phyloP scores from a whole-genome alignment of 2,888 invertebrate species.

The Drosophila meridionalis region DNA sequence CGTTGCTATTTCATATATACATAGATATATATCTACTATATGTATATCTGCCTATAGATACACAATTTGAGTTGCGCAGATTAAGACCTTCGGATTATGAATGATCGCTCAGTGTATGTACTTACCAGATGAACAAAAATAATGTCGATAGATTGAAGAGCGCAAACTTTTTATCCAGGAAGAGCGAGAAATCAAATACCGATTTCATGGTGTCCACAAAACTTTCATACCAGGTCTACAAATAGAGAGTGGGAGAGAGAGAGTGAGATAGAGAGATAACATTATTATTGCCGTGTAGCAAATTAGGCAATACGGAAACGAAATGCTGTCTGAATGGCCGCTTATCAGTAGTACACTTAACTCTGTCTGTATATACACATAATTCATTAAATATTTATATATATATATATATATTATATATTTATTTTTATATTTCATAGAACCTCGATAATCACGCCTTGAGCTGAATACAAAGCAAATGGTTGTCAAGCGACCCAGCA shows the following conservation, averaged over 20 bases:
- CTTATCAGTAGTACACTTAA: slow-evolving; percentile 53
- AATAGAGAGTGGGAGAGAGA: slow-evolving; percentile 4
- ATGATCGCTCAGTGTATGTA: slow-evolving; percentile 81
- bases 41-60: slow-evolving; percentile 8
- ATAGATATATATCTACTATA: not conserved
- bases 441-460: slow-evolving; percentile 47
- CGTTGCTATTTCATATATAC: slow-evolving; percentile 7
- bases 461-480: slow-evolving; percentile 33
- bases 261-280: slow-evolving; percentile 1
- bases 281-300: slow-evolving; percentile 3
- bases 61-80: slow-evolving; percentile 37
- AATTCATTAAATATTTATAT: not conserved
- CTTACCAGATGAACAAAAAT: slow-evolving; percentile 96
- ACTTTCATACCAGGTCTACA: slow-evolving; percentile 90
- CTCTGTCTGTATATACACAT: slow-evolving; percentile 3
- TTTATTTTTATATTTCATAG: slow-evolving; percentile 25
- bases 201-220: slow-evolving; percentile 88
- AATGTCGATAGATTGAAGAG: slow-evolving; percentile 94
- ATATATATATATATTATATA: slow-evolving; percentile 1
- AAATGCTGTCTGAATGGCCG: slow-evolving; percentile 26
- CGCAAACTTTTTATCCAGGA: slow-evolving; percentile 91
- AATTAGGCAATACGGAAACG: slow-evolving; percentile 52
- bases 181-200: slow-evolving; percentile 92
- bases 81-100: slow-evolving; percentile 27
- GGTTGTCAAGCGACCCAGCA: slow-evolving; percentile 43